These are phyloP conservation scores for Baccha elongata DNA, from an alignment of 2,888 invertebrate genomes.

Conservation along the genomic window DNA sequence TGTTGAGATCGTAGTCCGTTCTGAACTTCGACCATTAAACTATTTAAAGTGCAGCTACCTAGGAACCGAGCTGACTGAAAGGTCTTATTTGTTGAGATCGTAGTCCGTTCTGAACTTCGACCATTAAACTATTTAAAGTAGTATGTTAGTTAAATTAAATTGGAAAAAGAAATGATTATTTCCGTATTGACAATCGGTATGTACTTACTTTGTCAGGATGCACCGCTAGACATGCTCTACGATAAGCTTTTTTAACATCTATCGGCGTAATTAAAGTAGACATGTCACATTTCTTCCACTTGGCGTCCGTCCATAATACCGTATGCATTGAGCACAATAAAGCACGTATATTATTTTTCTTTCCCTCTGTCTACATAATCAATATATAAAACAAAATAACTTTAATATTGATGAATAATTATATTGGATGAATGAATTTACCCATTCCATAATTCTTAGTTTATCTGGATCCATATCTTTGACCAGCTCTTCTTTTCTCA, in stretches of 20 bases:
- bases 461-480: constrained; percentile 96
- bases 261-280: constrained; percentile 94
- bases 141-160: too few relatives aligned
- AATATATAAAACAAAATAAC: constrained; percentile 44
- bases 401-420: too few relatives aligned
- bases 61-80: too few relatives aligned
- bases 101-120: too few relatives aligned
- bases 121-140: too few relatives aligned
- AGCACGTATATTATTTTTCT: constrained; percentile 97
- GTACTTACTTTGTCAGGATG: constrained; percentile 97
- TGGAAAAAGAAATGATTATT: too few relatives aligned
- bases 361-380: constrained; percentile 91
- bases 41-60: too few relatives aligned
- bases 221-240: constrained; percentile 97
- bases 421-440: constrained; percentile 81
- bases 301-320: constrained; percentile 95
- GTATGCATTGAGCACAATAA: constrained; percentile 96
- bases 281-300: constrained; percentile 98
- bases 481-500: constrained; percentile 93
- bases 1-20: too few relatives aligned
- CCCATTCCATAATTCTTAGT: constrained; percentile 92
- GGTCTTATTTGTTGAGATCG: too few relatives aligned
- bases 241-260: constrained; percentile 97
- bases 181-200: too few relatives aligned
- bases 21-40: too few relatives aligned